These are phyloP conservation scores for Dioctria rufipes DNA, from an alignment of 2,888 invertebrate genomes.

Conservation along the genomic window DNA sequence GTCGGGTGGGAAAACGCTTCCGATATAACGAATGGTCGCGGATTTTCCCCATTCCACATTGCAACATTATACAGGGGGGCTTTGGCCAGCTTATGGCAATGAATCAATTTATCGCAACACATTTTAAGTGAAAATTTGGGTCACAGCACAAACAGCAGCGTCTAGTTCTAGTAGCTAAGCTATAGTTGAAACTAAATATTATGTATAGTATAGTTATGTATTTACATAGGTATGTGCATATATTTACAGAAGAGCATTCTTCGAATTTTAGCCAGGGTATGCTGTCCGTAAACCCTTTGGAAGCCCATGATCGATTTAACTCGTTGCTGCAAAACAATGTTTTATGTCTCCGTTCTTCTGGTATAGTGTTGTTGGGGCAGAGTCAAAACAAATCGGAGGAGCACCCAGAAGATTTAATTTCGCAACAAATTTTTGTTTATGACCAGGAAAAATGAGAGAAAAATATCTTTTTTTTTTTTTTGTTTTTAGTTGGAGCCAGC, in stretches of 20 bases:
- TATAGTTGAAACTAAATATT: too few relatives aligned
- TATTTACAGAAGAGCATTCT: too few relatives aligned
- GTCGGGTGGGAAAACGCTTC: slow-evolving; percentile 14
- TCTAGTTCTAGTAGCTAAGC: too few relatives aligned
- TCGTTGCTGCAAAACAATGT: background rate
- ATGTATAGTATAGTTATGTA: too few relatives aligned
- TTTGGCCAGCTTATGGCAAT: background rate
- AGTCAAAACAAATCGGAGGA: background rate
- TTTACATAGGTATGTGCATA: too few relatives aligned
- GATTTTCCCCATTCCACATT: slow-evolving; percentile 23
- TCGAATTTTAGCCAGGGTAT: background rate
- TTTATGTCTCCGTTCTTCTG: background rate
- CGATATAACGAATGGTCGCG: slow-evolving; percentile 3
- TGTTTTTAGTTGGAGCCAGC: background rate
- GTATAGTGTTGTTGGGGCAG: background rate
- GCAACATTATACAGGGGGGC: background rate
- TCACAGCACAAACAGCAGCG: slow-evolving; percentile 20
- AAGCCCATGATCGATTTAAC: slow-evolving; percentile 26
- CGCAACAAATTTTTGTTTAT: slow-evolving; percentile 41
- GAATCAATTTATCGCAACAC: slow-evolving; percentile 41
- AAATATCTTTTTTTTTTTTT: background rate
- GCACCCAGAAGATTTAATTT: slow-evolving; percentile 4
- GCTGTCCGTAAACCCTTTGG: background rate
- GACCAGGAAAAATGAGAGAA: slow-evolving; percentile 25
- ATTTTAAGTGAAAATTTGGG: slow-evolving; percentile 19